A percentile compares a stretch with the other conserved stretches of the same genome.
phyloP scores from a whole-genome alignment of 2,888 invertebrate genomes.

The Morinoia aosen region DNA sequence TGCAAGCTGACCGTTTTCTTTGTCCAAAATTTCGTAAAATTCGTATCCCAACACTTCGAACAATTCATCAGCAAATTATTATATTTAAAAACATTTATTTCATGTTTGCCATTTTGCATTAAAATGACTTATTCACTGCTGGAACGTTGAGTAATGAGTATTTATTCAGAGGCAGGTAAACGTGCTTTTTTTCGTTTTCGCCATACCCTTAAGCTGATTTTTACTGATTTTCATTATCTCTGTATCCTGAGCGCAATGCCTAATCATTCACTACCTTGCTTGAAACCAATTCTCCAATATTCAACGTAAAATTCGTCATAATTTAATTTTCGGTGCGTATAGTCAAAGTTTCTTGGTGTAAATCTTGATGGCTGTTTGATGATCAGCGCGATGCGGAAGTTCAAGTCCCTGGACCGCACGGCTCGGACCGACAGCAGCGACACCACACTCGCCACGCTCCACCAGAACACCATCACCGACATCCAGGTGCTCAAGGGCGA shows the following conservation, averaged over 20 bases:
- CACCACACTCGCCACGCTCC: slow-evolving; percentile 91
- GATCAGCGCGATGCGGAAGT: slow-evolving; percentile 91
- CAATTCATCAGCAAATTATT: too few species aligned
- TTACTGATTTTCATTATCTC: not conserved
- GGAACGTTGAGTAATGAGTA: not conserved
- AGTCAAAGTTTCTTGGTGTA: not conserved
- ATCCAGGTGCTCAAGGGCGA: slow-evolving; percentile 83
- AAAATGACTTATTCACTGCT: not conserved
- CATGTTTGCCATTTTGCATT: too few species aligned
- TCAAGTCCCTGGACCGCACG: slow-evolving; percentile 93
- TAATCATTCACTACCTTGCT: not conserved
- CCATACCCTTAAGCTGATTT: not conserved
- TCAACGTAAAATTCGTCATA: not conserved
- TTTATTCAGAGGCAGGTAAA: not conserved
- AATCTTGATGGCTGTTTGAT: not conserved
- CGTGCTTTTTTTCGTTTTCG: not conserved
- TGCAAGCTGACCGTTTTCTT: too few species aligned
- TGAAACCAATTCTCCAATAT: not conserved
- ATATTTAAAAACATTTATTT: too few species aligned
- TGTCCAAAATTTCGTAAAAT: too few species aligned
- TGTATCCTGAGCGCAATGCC: not conserved
- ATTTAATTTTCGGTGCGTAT: not conserved
- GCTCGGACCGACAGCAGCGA: slow-evolving; percentile 89
- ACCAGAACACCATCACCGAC: slow-evolving; percentile 95
- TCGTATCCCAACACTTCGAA: too few species aligned